A percentile compares a stretch with the other conserved stretches of the same genome.
phyloP scores from a whole-genome alignment of 1,140 invertebrate species.

The Lethrus apterus region DNA sequence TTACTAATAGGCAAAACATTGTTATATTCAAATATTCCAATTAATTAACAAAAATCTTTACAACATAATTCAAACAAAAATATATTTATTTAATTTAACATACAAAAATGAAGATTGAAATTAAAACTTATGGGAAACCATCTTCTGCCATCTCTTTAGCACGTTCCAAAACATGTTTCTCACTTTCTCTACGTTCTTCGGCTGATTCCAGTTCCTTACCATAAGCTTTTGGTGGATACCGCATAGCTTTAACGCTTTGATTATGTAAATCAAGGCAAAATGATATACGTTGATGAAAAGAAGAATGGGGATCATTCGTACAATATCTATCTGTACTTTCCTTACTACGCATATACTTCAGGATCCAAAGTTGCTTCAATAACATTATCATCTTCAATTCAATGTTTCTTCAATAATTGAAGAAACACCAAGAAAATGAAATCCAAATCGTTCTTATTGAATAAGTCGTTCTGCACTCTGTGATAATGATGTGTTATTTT shows the following conservation, averaged over 20 bases:
- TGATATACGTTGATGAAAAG: conserved; percentile 96
- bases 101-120: no score
- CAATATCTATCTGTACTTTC: conserved; percentile 96
- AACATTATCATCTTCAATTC: conserved; percentile 95
- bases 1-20: no score
- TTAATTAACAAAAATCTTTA: no score
- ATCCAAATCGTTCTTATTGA: no score
- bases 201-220: conserved; percentile 97
- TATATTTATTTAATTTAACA: no score
- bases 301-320: conserved; percentile 91
- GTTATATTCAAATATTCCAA: no score
- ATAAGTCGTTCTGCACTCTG: no score
- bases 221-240: conserved; percentile 98
- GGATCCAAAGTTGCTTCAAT: conserved; percentile 97
- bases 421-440: no score
- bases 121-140: conserved; percentile 59
- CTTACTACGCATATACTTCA: conserved; percentile 93
- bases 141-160: conserved; percentile 99
- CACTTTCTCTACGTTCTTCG: conserved; percentile 90
- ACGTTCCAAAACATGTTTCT: conserved; percentile 95
- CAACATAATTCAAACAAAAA: no score
- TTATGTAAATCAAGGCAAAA: conserved; percentile 98
- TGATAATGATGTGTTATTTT: no score
- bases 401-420: no score
- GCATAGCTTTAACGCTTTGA: conserved; percentile 96